Evolutionary conservation across 2,113 vertebrate species (phyloP).

Genomic region (Mastomys coucha): DNA sequence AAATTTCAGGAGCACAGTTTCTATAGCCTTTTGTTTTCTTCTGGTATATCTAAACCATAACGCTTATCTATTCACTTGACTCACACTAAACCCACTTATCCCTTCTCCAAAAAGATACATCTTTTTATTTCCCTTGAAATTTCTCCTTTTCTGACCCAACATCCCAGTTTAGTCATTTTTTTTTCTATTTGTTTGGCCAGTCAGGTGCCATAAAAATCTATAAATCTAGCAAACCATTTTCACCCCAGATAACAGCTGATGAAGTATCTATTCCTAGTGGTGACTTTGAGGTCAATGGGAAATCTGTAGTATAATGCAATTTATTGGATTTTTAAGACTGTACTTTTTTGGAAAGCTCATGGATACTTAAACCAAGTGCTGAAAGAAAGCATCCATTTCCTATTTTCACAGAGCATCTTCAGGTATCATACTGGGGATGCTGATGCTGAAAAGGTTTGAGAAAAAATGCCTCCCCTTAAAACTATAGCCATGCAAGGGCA

Average conservation of each 20-base stretch:
- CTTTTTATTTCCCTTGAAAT: slow-evolving; percentile 21
- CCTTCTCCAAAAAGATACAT: not conserved
- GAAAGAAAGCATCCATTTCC: slow-evolving; percentile 75
- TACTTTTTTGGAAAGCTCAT: slow-evolving; percentile 52
- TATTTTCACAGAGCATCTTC: slow-evolving; percentile 74
- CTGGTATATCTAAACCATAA: not conserved
- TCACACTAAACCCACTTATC: not conserved
- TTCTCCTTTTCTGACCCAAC: not conserved
- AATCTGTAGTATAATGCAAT: not conserved
- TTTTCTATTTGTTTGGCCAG: not conserved
- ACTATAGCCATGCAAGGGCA: slow-evolving; percentile 17
- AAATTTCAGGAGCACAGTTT: not conserved
- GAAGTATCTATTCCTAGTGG: not conserved
- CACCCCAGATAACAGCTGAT: not conserved
- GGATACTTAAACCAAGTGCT: slow-evolving; percentile 67
- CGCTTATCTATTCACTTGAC: not conserved
- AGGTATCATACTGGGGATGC: slow-evolving; percentile 64
- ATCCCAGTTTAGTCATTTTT: not conserved
- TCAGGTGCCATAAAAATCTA: not conserved
- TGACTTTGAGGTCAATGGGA: not conserved
- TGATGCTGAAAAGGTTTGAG: slow-evolving; percentile 69
- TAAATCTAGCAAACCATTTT: not conserved
- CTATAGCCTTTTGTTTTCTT: not conserved
- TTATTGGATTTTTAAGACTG: slow-evolving; percentile 54
- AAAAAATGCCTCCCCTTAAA: slow-evolving; percentile 54